These are phyloP conservation scores for Alca torda DNA, from an alignment of 2,797 vertebrate genomes.

Conservation along the genomic window DNA sequence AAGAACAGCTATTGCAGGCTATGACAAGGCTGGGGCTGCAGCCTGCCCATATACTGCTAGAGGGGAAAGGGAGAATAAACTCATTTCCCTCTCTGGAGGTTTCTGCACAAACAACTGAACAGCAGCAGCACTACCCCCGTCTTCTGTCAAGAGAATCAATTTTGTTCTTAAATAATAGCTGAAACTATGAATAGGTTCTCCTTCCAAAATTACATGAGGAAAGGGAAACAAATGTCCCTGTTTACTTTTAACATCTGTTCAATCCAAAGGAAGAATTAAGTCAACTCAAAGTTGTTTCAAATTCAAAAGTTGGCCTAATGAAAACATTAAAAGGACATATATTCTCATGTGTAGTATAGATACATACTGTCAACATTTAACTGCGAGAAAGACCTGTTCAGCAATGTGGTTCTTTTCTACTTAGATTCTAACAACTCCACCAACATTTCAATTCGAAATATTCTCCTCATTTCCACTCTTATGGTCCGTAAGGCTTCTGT, in stretches of 20 bases:
- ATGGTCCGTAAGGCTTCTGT: background rate
- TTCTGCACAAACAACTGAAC: constrained; percentile 22
- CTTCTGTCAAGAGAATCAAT: background rate
- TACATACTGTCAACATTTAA: background rate
- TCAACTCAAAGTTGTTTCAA: background rate
- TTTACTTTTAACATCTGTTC: constrained; percentile 6
- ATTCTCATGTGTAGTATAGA: background rate
- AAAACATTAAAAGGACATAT: background rate
- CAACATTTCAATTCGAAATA: background rate
- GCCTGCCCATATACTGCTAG: background rate
- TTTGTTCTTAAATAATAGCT: constrained; percentile 3
- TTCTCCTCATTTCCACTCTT: background rate
- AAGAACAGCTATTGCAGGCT: background rate
- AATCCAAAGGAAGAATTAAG: constrained; percentile 13
- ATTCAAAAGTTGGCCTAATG: background rate
- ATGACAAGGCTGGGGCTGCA: constrained; percentile 5
- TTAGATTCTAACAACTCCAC: background rate
- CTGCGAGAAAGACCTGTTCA: background rate
- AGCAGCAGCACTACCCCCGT: background rate
- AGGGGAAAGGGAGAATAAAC: constrained; percentile 2
- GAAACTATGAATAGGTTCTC: background rate
- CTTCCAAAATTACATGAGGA: constrained; percentile 20
- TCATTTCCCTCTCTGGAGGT: constrained; percentile 1
- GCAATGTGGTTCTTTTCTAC: background rate
- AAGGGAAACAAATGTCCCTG: constrained; percentile 20